phyloP scores from a whole-genome alignment of 2,888 invertebrate genomes.

The Mystacides longicornis region DNA sequence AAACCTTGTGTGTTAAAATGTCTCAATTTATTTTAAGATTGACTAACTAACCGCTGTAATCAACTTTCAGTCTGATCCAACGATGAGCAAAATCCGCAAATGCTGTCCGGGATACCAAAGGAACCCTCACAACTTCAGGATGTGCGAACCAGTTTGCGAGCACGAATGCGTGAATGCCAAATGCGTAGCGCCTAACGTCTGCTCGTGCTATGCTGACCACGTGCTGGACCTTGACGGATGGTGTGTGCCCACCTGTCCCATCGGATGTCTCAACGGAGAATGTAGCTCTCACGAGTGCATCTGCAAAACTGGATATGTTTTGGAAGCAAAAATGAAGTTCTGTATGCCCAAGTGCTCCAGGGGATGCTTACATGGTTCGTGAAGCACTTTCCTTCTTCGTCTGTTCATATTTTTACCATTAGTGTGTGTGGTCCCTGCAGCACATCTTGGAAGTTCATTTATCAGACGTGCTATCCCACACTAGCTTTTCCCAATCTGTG shows the following conservation, averaged over 20 bases:
- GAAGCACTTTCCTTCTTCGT: too few relatives aligned
- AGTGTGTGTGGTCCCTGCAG: too few relatives aligned
- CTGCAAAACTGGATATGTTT: slow-evolving; percentile 53
- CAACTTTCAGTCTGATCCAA: slow-evolving; percentile 46
- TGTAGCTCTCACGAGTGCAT: slow-evolving; percentile 55
- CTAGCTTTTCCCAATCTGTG: too few relatives aligned
- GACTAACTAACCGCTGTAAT: neutral
- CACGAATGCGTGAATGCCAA: slow-evolving; percentile 55
- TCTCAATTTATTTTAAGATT: neutral
- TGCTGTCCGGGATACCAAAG: slow-evolving; percentile 67
- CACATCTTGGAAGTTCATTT: too few relatives aligned
- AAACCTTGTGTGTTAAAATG: neutral
- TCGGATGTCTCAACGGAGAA: slow-evolving; percentile 59
- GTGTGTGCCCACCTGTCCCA: slow-evolving; percentile 61
- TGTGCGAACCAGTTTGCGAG: slow-evolving; percentile 55
- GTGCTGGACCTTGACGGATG: slow-evolving; percentile 45
- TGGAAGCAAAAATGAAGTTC: slow-evolving; percentile 50
- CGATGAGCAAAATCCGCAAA: slow-evolving; percentile 56
- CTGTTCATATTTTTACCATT: too few relatives aligned
- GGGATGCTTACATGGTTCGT: slow-evolving; percentile 43
- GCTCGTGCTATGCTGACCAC: slow-evolving; percentile 56
- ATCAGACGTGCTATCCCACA: too few relatives aligned
- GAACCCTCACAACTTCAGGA: slow-evolving; percentile 47
- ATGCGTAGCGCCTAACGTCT: slow-evolving; percentile 56
- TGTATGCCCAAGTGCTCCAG: slow-evolving; percentile 54